phyloP scores from a whole-genome alignment of 2,888 invertebrate genomes.

The Lasioglossum zephyrum region DNA sequence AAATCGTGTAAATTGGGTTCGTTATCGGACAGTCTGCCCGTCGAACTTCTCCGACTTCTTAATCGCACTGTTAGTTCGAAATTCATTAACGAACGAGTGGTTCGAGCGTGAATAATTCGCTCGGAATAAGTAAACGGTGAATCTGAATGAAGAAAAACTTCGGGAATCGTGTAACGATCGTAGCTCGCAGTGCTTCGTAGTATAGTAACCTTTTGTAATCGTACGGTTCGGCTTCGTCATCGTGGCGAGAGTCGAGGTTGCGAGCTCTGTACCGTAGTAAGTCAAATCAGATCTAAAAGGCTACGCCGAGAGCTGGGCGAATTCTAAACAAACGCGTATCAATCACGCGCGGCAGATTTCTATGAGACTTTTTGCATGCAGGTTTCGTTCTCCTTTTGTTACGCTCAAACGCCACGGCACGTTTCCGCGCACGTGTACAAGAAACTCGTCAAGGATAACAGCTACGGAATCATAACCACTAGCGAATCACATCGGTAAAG shows the following conservation, averaged over 20 bases:
- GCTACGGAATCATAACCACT: constrained; percentile 40
- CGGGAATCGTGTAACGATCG: background rate
- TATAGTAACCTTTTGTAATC: constrained; percentile 28
- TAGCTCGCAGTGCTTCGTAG: background rate
- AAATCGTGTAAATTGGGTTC: background rate
- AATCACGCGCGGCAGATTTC: constrained; percentile 38
- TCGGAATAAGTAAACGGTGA: background rate
- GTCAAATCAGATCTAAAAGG: constrained; percentile 42
- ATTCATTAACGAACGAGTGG: constrained; percentile 1
- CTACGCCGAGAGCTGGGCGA: constrained; percentile 20
- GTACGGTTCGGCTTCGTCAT: constrained; percentile 47
- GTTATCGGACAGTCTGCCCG: background rate
- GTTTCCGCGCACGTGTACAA: constrained; percentile 50
- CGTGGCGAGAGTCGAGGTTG: background rate
- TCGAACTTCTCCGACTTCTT: background rate
- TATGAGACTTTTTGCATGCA: constrained; percentile 38
- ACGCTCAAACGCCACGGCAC: constrained; percentile 32
- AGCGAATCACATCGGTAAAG: constrained; percentile 25
- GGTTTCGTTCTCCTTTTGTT: constrained; percentile 44
- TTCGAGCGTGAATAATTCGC: background rate
- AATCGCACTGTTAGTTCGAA: background rate
- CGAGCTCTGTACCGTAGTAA: background rate
- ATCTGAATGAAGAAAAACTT: background rate
- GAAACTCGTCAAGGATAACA: constrained; percentile 61
- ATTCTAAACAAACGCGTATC: constrained; percentile 54